Evolutionary conservation across 2,888 invertebrate species (phyloP), one percentile per base, ranked within the genome.

Genomic region (Lasioglossum lativentre): DNA sequence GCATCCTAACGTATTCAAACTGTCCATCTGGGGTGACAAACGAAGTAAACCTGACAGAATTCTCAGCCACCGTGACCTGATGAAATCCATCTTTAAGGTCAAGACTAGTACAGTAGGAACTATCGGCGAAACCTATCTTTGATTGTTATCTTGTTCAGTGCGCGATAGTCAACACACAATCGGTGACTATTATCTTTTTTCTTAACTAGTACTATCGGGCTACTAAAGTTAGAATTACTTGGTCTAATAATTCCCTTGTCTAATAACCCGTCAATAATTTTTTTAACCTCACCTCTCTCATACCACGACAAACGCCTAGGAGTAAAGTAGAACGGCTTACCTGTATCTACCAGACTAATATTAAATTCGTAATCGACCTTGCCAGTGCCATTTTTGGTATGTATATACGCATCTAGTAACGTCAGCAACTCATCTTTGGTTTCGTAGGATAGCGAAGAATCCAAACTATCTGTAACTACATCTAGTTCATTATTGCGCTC

Each of bases 21-120:
- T 81, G 78, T 12, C 75, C 78, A 30, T 71, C 45, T 0, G 68
- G 78, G 0, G 82, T 82, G 4, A 66, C 80, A 78, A 45, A 88
- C 52, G 70, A 88, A 56, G 78, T 87, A 19, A 27, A 79, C 16
- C 72, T 71, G 0, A 78, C 14, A 8, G 63, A 74, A 16, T 78
- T 59, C 10, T 66, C 56, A 2, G 40, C 68, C 4, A 77, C 6
- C 1, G 16, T 1, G 14, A 81, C 59, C 1, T 81, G 84, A 34
- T 82, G 70, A 16, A 76, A 83, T 10, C 80, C 80, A 23, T 77
- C 40, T 16, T 71, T 70, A 1, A 82, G 19, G 16, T 79, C 79
- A 0, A 83, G 27, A 16, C 38, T 79, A 12, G 70, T 79, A n/a
- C 14, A 77, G 34, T 68, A 79, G 2, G 5, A 42, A 1, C 19